Percentiles rank a stretch among this genome's conserved stretches.
phyloP scores from a whole-genome alignment of 2,113 vertebrate genomes.

The Megaceryle torquata region DNA sequence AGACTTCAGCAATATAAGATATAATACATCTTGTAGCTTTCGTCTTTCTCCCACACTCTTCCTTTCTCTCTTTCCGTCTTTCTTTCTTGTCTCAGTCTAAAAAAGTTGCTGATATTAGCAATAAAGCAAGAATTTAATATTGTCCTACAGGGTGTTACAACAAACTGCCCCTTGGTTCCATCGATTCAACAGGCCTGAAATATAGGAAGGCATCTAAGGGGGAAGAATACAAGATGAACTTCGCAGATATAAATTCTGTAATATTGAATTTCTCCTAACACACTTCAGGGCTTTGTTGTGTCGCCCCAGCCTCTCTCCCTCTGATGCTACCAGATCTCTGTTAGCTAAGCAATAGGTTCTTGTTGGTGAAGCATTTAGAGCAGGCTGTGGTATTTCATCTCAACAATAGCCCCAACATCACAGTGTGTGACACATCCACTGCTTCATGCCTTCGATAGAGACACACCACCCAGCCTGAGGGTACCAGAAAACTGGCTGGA shows the following conservation, averaged over 20 bases:
- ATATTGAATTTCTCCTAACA: slow-evolving; percentile 33
- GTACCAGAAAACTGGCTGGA: not conserved
- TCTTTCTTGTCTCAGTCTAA: slow-evolving; percentile 1
- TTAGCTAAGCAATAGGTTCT: not conserved
- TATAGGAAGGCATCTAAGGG: slow-evolving; percentile 4
- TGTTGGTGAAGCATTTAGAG: not conserved
- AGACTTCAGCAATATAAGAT: not conserved
- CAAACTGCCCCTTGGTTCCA: not conserved
- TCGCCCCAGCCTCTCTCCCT: not conserved
- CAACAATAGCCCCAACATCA: not conserved
- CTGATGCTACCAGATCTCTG: not conserved
- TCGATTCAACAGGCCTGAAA: slow-evolving; percentile 17
- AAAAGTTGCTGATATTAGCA: slow-evolving; percentile 51
- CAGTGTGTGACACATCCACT: not conserved
- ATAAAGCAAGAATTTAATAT: slow-evolving; percentile 49
- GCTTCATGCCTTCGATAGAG: not conserved
- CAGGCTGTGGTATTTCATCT: not conserved
- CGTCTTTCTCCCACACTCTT: not conserved
- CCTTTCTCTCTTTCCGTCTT: not conserved
- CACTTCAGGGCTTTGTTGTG: not conserved
- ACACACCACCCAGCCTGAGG: not conserved
- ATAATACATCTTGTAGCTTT: not conserved
- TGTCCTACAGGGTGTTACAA: slow-evolving; percentile 4
- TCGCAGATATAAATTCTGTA: slow-evolving; percentile 37
- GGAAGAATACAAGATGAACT: not conserved